phyloP scores from a whole-genome alignment of 2,113 vertebrate species.

The Myotis brandtii region DNA sequence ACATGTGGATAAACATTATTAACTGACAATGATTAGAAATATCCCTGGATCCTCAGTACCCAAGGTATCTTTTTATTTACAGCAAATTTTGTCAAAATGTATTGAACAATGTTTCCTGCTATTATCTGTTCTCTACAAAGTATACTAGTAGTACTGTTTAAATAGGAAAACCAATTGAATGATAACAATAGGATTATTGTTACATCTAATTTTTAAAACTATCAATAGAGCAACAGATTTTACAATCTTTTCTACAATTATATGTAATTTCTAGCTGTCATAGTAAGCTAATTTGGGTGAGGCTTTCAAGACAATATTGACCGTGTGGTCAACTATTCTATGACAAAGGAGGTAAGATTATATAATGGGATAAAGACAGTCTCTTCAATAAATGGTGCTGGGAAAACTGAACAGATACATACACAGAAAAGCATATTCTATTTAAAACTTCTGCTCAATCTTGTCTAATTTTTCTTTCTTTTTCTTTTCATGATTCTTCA shows the following conservation, averaged over 20 bases:
- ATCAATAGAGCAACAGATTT: neutral
- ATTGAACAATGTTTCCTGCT: neutral
- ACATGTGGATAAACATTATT: neutral
- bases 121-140: neutral
- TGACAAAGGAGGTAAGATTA: neutral
- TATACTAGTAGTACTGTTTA: neutral
- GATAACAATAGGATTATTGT: neutral
- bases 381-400: too few species aligned
- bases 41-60: neutral
- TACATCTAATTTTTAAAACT: neutral
- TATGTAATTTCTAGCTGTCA: neutral
- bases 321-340: neutral
- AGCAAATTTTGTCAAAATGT: neutral
- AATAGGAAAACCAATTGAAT: slow-evolving; percentile 7
- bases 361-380: too few species aligned
- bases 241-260: neutral
- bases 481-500: neutral
- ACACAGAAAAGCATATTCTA: neutral
- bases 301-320: neutral
- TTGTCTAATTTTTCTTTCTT: neutral
- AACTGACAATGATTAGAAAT: neutral
- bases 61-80: slow-evolving; percentile 17
- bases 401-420: too few species aligned
- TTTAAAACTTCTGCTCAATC: neutral
- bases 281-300: neutral